A percentile compares a stretch with the other conserved stretches of the same genome.
These are phyloP conservation scores for Brienomyrus longianalis DNA, from an alignment of 2,113 vertebrate species.

Conservation along the genomic window DNA sequence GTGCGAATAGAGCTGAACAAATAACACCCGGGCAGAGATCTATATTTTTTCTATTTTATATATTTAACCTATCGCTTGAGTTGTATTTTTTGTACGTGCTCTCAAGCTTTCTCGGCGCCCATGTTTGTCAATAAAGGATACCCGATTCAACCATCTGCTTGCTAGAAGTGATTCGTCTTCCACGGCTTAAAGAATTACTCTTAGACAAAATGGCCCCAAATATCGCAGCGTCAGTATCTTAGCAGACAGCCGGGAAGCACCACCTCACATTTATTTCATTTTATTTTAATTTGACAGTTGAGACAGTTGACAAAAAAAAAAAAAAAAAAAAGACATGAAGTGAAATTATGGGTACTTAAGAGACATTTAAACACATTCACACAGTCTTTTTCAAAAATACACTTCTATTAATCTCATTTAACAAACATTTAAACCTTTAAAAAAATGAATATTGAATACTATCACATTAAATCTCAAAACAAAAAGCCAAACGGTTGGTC, in stretches of 20 bases:
- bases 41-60: too few relatives aligned
- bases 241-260: neutral
- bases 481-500: neutral
- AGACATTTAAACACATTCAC: slow-evolving; percentile 4
- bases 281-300: slow-evolving; percentile 62
- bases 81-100: neutral
- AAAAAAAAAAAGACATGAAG: slow-evolving; percentile 33
- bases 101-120: neutral
- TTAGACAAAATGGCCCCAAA: neutral
- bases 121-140: neutral
- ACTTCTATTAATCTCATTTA: neutral
- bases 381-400: slow-evolving; percentile 11
- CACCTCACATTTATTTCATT: slow-evolving; percentile 32
- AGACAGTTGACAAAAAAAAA: slow-evolving; percentile 45
- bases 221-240: neutral
- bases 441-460: slow-evolving; percentile 1
- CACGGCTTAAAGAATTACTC: neutral
- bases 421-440: neutral
- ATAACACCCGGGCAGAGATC: neutral
- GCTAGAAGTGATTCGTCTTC: neutral
- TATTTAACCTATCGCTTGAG: neutral
- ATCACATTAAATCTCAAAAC: slow-evolving; percentile 2
- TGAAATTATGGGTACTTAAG: neutral
- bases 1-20: neutral
- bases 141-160: neutral